Percentiles rank a stretch among this genome's conserved stretches.
phyloP scores from a whole-genome alignment of 2,113 vertebrate species.

The Toxotes chatareus region DNA sequence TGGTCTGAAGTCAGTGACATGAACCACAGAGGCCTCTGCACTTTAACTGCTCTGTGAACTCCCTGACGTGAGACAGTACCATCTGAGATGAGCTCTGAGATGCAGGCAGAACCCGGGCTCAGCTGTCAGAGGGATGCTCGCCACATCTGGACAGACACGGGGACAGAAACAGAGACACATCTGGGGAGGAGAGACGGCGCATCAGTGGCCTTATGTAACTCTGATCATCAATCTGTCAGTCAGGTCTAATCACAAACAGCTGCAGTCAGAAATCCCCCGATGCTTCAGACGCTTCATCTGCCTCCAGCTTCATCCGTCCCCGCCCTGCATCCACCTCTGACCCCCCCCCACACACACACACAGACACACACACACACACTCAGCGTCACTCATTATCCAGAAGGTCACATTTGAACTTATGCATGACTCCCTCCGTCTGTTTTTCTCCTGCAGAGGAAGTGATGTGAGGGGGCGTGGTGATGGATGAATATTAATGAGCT shows the following conservation, averaged over 20 bases:
- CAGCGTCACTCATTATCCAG: conserved; percentile 30
- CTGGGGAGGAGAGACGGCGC: too few relatives aligned
- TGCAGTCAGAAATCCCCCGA: background rate
- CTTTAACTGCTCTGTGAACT: too few relatives aligned
- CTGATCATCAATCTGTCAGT: background rate
- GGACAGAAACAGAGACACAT: too few relatives aligned
- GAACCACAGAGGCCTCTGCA: too few relatives aligned
- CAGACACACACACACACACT: background rate
- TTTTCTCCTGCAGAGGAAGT: background rate
- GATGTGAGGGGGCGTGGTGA: background rate
- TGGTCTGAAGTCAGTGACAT: too few relatives aligned
- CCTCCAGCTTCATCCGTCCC: background rate
- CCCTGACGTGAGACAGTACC: too few relatives aligned
- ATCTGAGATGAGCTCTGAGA: too few relatives aligned
- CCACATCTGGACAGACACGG: conserved; percentile 26
- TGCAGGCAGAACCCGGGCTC: background rate
- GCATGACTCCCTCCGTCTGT: background rate
- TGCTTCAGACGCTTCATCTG: background rate
- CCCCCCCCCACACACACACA: too few relatives aligned
- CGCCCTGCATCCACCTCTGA: background rate
- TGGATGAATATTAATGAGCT: conserved; percentile 37
- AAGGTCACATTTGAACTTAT: conserved; percentile 33
- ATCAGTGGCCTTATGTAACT: background rate
- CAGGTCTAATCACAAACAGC: conserved; percentile 11
- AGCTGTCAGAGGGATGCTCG: conserved; percentile 12